Evolutionary conservation across 1,140 invertebrate species (phyloP).

Genomic region (Orchesella cincta): DNA sequence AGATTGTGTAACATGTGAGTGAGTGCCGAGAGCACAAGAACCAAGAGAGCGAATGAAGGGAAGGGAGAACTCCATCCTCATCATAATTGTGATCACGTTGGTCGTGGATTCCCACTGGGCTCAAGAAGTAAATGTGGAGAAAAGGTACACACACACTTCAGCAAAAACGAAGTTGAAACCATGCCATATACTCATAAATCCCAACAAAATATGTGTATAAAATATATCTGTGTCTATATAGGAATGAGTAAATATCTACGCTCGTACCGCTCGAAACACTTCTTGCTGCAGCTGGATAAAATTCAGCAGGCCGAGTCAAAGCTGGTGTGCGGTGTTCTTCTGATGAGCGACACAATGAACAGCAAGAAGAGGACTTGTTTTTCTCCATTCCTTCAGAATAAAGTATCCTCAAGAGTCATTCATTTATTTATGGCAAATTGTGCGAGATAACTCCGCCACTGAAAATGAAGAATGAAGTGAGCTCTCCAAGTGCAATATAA

Average conservation of each 20-base stretch:
- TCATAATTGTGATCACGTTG: slow-evolving; percentile 28
- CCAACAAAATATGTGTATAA: neutral
- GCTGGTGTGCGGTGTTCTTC: too few relatives aligned
- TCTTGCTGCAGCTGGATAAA: too few relatives aligned
- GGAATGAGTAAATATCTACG: too few relatives aligned
- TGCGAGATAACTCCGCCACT: slow-evolving; percentile 17
- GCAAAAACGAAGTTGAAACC: neutral
- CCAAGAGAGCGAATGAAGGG: neutral
- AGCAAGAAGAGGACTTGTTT: slow-evolving; percentile 9
- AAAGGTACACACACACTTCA: neutral
- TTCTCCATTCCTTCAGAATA: slow-evolving; percentile 19
- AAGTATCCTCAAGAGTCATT: slow-evolving; percentile 30
- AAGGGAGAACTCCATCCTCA: slow-evolving; percentile 20
- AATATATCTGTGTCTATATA: too few relatives aligned
- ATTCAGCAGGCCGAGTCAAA: too few relatives aligned
- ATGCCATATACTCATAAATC: slow-evolving; percentile 16
- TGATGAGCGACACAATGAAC: too few relatives aligned
- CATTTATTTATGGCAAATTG: slow-evolving; percentile 30
- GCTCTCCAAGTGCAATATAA: slow-evolving; percentile 18
- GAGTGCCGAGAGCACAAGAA: neutral
- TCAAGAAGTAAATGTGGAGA: neutral
- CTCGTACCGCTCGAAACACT: too few relatives aligned
- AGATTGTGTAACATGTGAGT: neutral
- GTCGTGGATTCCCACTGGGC: slow-evolving; percentile 27
- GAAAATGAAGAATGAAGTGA: slow-evolving; percentile 24